phyloP scores from a whole-genome alignment of 2,888 invertebrate species.

The Sceliomorpha sp. region DNA sequence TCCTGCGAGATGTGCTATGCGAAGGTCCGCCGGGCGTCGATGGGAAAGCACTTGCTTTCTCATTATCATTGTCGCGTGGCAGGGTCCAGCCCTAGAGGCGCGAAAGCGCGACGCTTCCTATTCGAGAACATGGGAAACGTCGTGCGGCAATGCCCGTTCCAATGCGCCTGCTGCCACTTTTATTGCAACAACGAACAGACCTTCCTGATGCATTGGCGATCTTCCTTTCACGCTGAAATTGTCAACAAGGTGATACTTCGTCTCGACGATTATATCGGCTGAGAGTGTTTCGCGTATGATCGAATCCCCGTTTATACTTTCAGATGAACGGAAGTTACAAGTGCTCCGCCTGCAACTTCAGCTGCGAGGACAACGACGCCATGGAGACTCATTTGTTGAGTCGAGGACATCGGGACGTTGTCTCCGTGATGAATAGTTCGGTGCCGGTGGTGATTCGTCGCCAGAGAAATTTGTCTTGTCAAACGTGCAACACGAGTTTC shows the following conservation, averaged over 20 bases:
- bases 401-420: constrained; percentile 86
- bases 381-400: constrained; percentile 87
- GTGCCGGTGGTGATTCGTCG: constrained; percentile 90
- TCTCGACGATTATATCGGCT: constrained; percentile 34
- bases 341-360: constrained; percentile 88
- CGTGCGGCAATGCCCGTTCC: constrained; percentile 90
- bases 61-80: constrained; percentile 88
- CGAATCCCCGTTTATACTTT: constrained; percentile 40
- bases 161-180: constrained; percentile 91
- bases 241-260: constrained; percentile 75
- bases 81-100: constrained; percentile 84
- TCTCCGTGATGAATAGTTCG: constrained; percentile 88
- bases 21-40: constrained; percentile 85
- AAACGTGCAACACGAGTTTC: constrained; percentile 86
- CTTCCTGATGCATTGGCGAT: constrained; percentile 88
- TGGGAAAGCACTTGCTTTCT: constrained; percentile 93
- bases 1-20: constrained; percentile 88
- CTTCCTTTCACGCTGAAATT: constrained; percentile 83
- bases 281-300: constrained; percentile 18
- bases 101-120: constrained; percentile 84
- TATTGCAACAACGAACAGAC: constrained; percentile 89
- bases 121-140: constrained; percentile 89
- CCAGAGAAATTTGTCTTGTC: constrained; percentile 84
- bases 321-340: constrained; percentile 84
- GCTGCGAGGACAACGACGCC: constrained; percentile 83